Percentiles rank a stretch among this genome's conserved stretches.
Conservation (phyloP, 2,113 vertebrate species). For the Zosterops hypoxanthus region DNA sequence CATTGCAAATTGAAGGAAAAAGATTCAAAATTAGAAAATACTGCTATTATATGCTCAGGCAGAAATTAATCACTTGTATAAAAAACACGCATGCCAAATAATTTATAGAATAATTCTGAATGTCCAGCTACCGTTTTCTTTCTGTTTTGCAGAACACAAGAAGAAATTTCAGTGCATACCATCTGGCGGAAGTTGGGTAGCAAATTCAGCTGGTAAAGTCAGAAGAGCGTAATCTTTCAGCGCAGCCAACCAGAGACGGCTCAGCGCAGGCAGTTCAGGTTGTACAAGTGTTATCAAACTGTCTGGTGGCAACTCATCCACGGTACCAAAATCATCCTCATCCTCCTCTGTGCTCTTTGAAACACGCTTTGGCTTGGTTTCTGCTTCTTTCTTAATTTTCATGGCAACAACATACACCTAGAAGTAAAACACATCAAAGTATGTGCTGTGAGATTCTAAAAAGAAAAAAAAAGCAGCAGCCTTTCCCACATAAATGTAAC, state of each 20-base stretch:
- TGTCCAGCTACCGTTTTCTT: not conserved
- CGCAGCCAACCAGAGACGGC: slow-evolving; percentile 93
- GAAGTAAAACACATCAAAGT: not conserved
- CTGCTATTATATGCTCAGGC: not conserved
- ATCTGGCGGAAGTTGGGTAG: slow-evolving; percentile 96
- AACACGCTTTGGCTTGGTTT: slow-evolving; percentile 78
- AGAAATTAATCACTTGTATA: not conserved
- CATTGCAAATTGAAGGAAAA: not conserved
- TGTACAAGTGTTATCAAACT: slow-evolving; percentile 95
- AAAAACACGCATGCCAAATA: not conserved
- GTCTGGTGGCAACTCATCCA: slow-evolving; percentile 90
- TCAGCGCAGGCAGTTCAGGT: slow-evolving; percentile 91
- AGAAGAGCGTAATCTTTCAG: slow-evolving; percentile 94
- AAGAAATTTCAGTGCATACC: slow-evolving; percentile 73
- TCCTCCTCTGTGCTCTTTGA: slow-evolving; percentile 84
- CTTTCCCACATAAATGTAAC: not conserved
- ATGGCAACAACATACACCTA: slow-evolving; percentile 97
- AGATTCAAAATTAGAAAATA: not conserved
- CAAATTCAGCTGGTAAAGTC: slow-evolving; percentile 94
- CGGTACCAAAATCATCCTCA: slow-evolving; percentile 81
- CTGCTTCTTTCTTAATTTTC: slow-evolving; percentile 96
- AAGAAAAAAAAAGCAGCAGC: not conserved
- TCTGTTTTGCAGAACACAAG: not conserved
- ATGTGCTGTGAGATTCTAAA: not conserved
- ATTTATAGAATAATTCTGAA: not conserved